Percentiles rank a stretch among this genome's conserved stretches.
These are phyloP conservation scores for Echinops telfairi DNA, from an alignment of 2,113 vertebrate genomes.

Conservation along the genomic window DNA sequence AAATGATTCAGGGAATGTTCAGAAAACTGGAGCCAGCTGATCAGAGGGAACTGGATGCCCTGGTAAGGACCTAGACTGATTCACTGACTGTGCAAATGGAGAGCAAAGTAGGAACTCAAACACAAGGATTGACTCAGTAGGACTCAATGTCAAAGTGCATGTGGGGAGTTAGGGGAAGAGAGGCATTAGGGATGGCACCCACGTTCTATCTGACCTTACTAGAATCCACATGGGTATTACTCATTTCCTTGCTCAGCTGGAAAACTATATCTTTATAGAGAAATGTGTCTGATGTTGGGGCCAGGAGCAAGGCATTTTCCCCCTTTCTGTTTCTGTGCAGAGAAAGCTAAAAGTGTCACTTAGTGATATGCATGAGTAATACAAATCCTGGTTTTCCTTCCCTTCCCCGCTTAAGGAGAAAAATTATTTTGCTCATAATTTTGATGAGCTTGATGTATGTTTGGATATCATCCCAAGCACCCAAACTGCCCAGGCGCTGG, in stretches of 20 bases:
- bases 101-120: not conserved
- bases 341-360: conserved; percentile 70
- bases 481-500: conserved; percentile 68
- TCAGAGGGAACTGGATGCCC: not conserved
- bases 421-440: conserved; percentile 84
- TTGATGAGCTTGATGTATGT: conserved; percentile 82
- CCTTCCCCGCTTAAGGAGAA: conserved; percentile 64
- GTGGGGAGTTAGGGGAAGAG: not conserved
- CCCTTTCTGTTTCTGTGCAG: conserved; percentile 1
- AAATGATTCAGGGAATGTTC: not conserved
- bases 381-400: conserved; percentile 39
- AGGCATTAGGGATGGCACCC: not conserved
- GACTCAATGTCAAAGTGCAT: not conserved
- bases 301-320: conserved; percentile 52
- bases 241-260: conserved; percentile 50
- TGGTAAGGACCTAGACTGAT: not conserved
- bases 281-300: conserved; percentile 38
- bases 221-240: not conserved
- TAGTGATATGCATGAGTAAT: conserved; percentile 56
- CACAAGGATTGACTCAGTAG: not conserved
- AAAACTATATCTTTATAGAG: conserved; percentile 20
- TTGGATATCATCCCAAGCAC: conserved; percentile 70
- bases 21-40: not conserved
- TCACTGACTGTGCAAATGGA: not conserved
- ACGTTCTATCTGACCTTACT: conserved; percentile 17